Evolutionary conservation across 1,140 invertebrate species (phyloP), one percentile per base, ranked within the genome.

Genomic region (Mizuhopecten yessoensis): DNA sequence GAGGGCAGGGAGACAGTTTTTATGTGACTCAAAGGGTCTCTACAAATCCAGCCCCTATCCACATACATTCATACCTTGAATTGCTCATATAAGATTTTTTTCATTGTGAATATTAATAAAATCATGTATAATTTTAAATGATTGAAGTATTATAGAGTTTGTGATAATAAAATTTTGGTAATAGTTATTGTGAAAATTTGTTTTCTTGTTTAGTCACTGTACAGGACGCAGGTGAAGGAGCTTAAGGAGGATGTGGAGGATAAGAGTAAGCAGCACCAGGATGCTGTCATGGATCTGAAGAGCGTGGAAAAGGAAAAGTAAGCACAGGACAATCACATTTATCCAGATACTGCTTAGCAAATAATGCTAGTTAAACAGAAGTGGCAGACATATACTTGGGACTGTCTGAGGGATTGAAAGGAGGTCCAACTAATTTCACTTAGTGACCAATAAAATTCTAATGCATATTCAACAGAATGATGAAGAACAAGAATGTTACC

Each of bases 181-280:
- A 20, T 45, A 45, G 42, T 45, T 13, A 15, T 45, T 45, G 17
- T 45, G 42, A 45, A 39, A 39, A 57, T 23, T 57, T 9, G 45
- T 9, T 34, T 88, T 57, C 17, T 92, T 94, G 96, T 96, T 20
- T 95, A 98, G 98, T 98, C 98, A 2, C 97, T 99, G 45, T 99
- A 99, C 97, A 99, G 99, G 97, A 99, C 98, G 33, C 99, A 99
- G 96, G 98, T 98, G 20, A 98, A 98, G 94, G 98, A 99, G 96
- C 97, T 99, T 86, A 98, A 98, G 90, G 98, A 99, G 95, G 98
- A 99, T 96, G 96, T 98, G 0, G 98, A 98, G 86, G 98, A 99
- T 91, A 98, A 98, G 90, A 97, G 97, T 75, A 97, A 98, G 91
- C 96, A 97, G 57, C 97, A 98, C 90, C 97, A 98, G 94, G 98